Evolutionary conservation across 2,888 invertebrate species (phyloP).

Genomic region (Yponomeuta cagnagella): DNA sequence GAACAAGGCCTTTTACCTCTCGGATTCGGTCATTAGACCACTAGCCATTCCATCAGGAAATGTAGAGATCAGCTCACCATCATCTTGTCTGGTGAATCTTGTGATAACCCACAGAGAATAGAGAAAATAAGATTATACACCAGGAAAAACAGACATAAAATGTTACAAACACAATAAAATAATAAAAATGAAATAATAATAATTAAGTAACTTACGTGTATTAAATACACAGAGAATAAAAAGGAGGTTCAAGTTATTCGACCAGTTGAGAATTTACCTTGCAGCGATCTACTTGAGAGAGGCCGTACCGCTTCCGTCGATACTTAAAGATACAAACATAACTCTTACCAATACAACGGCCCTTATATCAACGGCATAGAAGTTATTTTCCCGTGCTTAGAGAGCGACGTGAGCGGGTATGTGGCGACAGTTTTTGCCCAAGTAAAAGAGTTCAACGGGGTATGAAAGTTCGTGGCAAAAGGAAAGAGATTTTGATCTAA

Average conservation of each 20-base stretch:
- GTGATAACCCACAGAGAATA: no score
- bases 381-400: conserved; percentile 22
- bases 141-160: no score
- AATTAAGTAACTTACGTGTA: no score
- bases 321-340: conserved; percentile 27
- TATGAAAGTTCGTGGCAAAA: conserved; percentile 17
- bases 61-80: no score
- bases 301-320: conserved; percentile 52
- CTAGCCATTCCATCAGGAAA: no score
- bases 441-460: conserved; percentile 58
- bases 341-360: conserved; percentile 18
- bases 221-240: no score
- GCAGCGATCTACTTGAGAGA: conserved; percentile 27
- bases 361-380: conserved; percentile 25
- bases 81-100: no score
- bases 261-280: background rate
- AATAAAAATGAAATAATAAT: no score
- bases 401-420: background rate
- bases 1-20: no score
- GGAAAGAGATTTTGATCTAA: background rate
- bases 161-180: no score
- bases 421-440: conserved; percentile 30
- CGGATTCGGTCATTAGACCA: no score
- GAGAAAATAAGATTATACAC: no score
- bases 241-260: background rate